Conservation (phyloP, 2,888 invertebrate genomes). For the Theretra japonica region DNA sequence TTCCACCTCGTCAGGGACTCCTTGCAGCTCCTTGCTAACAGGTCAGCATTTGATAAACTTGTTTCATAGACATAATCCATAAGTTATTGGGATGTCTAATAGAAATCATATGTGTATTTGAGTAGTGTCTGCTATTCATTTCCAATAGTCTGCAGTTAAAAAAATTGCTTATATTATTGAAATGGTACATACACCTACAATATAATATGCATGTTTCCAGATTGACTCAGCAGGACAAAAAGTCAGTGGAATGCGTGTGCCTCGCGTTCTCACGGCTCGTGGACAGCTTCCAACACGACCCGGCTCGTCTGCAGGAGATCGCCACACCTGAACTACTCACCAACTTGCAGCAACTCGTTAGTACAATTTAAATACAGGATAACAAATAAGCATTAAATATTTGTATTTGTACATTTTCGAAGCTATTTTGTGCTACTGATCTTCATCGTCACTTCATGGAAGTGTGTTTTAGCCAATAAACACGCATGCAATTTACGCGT, state of each 20-base stretch:
- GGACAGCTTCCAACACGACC: slow-evolving; percentile 97
- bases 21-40: slow-evolving; percentile 91
- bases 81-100: neutral
- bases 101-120: no score
- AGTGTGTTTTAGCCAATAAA: no score
- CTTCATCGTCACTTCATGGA: no score
- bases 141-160: neutral
- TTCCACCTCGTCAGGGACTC: slow-evolving; percentile 97
- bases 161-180: no score
- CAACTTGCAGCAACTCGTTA: slow-evolving; percentile 95
- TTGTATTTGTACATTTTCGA: no score
- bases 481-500: no score
- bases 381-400: no score
- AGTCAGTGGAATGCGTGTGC: slow-evolving; percentile 98
- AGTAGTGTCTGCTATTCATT: neutral
- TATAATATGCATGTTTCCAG: slow-evolving; percentile 61
- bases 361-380: slow-evolving; percentile 41
- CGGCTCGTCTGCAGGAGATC: slow-evolving; percentile 95
- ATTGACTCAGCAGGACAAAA: slow-evolving; percentile 96
- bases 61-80: neutral
- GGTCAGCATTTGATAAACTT: slow-evolving; percentile 52
- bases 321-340: slow-evolving; percentile 95
- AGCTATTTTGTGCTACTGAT: no score
- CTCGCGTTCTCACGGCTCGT: slow-evolving; percentile 98
- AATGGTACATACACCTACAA: no score